phyloP scores from a whole-genome alignment of 37 sponge, comb jelly and placozoan species.

The Haliclona indistincta region DNA sequence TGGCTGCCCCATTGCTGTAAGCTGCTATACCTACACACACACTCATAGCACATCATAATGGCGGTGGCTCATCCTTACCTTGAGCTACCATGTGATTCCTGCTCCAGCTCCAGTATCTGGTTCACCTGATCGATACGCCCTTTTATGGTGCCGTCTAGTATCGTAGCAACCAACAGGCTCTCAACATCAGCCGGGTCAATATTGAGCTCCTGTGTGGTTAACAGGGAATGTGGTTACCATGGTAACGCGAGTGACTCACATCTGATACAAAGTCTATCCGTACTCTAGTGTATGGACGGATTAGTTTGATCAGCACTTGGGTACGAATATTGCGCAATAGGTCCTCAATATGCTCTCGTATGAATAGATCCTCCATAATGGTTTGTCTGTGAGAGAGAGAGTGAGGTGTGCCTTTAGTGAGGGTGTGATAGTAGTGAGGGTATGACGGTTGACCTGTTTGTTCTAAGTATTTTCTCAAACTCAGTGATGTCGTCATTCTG shows the following conservation, averaged over 20 bases:
- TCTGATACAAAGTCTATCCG: constrained; percentile 68
- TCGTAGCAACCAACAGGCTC: constrained; percentile 79
- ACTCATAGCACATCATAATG: not conserved
- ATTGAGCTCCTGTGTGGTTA: constrained; percentile 63
- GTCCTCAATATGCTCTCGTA: constrained; percentile 95
- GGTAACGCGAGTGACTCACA: not conserved
- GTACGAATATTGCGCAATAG: constrained; percentile 79
- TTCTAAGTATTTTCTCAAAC: constrained; percentile 89
- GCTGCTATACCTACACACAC: constrained; percentile 54
- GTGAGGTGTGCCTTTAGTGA: not conserved
- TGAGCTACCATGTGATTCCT: constrained; percentile 59
- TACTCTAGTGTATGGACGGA: constrained; percentile 89
- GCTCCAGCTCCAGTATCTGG: constrained; percentile 80
- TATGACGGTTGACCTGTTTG: constrained; percentile 45
- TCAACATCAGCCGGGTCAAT: constrained; percentile 88
- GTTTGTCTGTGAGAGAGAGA: not conserved
- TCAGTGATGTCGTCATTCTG: constrained; percentile 92
- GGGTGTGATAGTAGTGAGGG: no score
- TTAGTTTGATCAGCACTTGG: constrained; percentile 91
- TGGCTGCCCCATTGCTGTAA: constrained; percentile 73
- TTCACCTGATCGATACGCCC: constrained; percentile 89
- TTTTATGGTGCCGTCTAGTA: constrained; percentile 83
- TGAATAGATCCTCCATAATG: constrained; percentile 19
- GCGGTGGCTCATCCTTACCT: constrained; percentile 16
- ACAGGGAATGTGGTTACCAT: not conserved